These are phyloP conservation scores for Sminthurinus aureus DNA, from an alignment of 2,888 invertebrate species.

Conservation along the genomic window DNA sequence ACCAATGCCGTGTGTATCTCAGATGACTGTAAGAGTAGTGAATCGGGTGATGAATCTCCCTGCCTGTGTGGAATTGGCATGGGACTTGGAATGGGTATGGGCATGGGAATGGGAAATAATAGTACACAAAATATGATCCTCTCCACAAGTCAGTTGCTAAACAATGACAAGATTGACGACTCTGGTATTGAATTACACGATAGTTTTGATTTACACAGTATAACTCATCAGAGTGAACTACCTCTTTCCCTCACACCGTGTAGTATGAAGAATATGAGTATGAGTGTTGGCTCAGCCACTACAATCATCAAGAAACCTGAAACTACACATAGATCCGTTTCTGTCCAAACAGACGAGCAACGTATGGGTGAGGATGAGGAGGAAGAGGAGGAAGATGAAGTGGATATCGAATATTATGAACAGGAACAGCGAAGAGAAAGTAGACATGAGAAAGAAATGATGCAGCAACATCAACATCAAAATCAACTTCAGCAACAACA, in stretches of 20 bases:
- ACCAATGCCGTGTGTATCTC: conserved; percentile 56
- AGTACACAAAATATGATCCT: not conserved
- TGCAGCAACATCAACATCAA: no score
- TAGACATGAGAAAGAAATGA: no score
- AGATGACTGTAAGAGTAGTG: conserved; percentile 55
- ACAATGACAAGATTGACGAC: conserved; percentile 41
- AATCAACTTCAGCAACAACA: no score
- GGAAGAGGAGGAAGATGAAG: not conserved
- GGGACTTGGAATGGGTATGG: conserved; percentile 4
- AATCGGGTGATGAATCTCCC: conserved; percentile 51
- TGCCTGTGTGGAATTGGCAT: conserved; percentile 41
- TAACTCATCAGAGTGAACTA: not conserved
- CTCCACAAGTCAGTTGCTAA: not conserved
- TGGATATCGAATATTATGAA: not conserved
- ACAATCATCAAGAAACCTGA: not conserved
- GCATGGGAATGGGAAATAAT: not conserved
- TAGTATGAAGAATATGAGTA: not conserved
- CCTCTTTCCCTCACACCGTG: not conserved
- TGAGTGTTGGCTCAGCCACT: not conserved
- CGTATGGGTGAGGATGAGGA: conserved; percentile 7
- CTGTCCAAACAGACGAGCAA: conserved; percentile 31
- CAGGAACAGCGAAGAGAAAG: not conserved
- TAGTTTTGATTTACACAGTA: conserved; percentile 32
- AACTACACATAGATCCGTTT: conserved; percentile 8
- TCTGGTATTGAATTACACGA: conserved; percentile 34